Evolutionary conservation across 2,113 vertebrate genomes (phyloP).

Genomic region (Colius striatus): DNA sequence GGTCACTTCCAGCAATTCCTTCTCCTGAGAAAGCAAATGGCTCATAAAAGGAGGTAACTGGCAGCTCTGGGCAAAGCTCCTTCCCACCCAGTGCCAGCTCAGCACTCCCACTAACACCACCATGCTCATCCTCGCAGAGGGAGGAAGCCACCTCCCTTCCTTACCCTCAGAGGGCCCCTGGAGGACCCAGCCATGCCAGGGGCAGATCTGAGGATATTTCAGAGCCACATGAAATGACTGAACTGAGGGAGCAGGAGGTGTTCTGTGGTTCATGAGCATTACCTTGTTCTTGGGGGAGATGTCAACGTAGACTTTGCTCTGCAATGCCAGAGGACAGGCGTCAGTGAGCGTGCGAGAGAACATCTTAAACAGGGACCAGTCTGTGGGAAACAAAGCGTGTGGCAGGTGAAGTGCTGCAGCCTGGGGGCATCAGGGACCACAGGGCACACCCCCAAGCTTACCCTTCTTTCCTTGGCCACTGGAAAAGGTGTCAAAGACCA

Average conservation of each 20-base stretch:
- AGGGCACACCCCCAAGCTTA: neutral
- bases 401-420: neutral
- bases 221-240: neutral
- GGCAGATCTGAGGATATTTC: neutral
- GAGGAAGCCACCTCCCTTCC: neutral
- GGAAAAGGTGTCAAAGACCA: slow-evolving; percentile 92
- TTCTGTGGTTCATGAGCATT: neutral
- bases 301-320: slow-evolving; percentile 94
- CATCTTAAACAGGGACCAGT: slow-evolving; percentile 98
- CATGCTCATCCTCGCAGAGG: neutral
- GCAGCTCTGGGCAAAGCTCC: neutral
- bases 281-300: slow-evolving; percentile 89
- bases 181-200: neutral
- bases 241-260: neutral
- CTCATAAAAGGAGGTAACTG: neutral
- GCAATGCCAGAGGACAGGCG: slow-evolving; percentile 89
- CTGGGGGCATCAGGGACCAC: neutral
- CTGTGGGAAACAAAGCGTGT: slow-evolving; percentile 70
- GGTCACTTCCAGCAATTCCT: slow-evolving; percentile 87
- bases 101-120: neutral
- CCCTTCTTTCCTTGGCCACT: slow-evolving; percentile 89
- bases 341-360: slow-evolving; percentile 95
- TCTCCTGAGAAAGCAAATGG: slow-evolving; percentile 77
- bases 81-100: neutral
- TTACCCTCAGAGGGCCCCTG: neutral